A percentile compares a stretch with the other conserved stretches of the same genome.
These are phyloP conservation scores for Melieria omissa DNA, from an alignment of 2,888 invertebrate species.

Conservation along the genomic window DNA sequence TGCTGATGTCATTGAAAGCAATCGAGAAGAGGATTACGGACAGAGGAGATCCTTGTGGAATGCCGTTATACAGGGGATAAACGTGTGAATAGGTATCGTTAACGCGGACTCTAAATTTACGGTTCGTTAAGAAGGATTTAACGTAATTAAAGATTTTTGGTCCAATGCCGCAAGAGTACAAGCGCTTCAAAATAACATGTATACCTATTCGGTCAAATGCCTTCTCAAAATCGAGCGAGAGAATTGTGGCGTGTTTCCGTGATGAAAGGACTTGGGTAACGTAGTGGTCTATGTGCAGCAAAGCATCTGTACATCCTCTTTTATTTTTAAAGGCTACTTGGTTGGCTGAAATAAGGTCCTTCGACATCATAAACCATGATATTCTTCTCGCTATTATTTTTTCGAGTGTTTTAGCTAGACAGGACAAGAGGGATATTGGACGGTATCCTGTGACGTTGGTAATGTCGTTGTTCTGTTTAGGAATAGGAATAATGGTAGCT, in stretches of 20 bases:
- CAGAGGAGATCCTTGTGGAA: constrained; percentile 23
- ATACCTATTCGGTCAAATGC: constrained; percentile 13
- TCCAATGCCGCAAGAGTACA: constrained; percentile 22
- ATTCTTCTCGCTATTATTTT: constrained; percentile 29
- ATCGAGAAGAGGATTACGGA: constrained; percentile 38
- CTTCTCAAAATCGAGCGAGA: constrained; percentile 20
- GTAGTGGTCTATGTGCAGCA: constrained; percentile 22
- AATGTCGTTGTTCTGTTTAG: neutral
- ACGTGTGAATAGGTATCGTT: constrained; percentile 26
- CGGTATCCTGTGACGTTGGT: constrained; percentile 18
- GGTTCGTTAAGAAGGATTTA: constrained; percentile 30
- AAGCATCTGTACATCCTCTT: constrained; percentile 19
- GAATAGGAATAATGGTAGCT: constrained; percentile 2
- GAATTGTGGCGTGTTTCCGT: constrained; percentile 23
- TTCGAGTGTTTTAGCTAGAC: constrained; percentile 15
- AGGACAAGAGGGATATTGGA: constrained; percentile 35
- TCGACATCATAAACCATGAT: constrained; percentile 14
- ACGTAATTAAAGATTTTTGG: constrained; percentile 30
- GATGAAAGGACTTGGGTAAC: constrained; percentile 26
- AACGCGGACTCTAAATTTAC: constrained; percentile 29
- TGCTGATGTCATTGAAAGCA: constrained; percentile 35
- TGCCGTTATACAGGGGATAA: neutral
- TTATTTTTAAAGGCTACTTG: constrained; percentile 26
- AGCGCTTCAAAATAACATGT: constrained; percentile 21
- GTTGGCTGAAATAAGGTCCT: constrained; percentile 10